Percentiles rank a stretch among this genome's conserved stretches.
phyloP scores from a whole-genome alignment of 2,888 invertebrate genomes.

The Nephrotoma appendiculata region DNA sequence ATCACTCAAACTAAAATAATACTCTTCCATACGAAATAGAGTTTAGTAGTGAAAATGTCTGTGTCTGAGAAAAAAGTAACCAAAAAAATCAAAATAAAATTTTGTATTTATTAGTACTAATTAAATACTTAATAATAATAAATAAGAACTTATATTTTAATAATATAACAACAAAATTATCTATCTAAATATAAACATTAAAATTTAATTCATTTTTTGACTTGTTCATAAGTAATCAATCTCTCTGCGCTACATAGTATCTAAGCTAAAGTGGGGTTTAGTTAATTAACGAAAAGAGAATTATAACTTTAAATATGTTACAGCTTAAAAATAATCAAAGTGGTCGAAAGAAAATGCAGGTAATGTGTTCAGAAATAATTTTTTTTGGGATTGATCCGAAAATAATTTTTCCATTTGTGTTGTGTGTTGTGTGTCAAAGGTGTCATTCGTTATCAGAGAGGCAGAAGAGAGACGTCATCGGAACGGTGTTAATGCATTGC shows the following conservation, averaged over 20 bases:
- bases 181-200: background rate
- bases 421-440: constrained; percentile 37
- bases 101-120: background rate
- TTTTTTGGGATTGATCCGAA: background rate
- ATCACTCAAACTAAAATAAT: background rate
- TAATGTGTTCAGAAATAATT: constrained; percentile 12
- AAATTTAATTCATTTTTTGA: background rate
- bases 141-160: background rate
- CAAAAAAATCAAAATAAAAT: background rate
- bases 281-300: background rate
- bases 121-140: background rate
- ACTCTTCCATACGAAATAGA: background rate
- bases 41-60: background rate
- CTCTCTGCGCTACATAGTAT: background rate
- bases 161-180: background rate
- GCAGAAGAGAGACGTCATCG: constrained; percentile 88
- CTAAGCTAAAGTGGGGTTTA: background rate
- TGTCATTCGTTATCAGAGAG: constrained; percentile 95
- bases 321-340: constrained; percentile 34
- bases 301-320: constrained; percentile 23
- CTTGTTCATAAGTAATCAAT: background rate
- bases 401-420: background rate
- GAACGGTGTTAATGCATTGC: constrained; percentile 91
- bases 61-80: background rate
- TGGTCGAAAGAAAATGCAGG: constrained; percentile 39